Conservation (phyloP, 2,888 invertebrate species). For the Xanthia icteritia region DNA sequence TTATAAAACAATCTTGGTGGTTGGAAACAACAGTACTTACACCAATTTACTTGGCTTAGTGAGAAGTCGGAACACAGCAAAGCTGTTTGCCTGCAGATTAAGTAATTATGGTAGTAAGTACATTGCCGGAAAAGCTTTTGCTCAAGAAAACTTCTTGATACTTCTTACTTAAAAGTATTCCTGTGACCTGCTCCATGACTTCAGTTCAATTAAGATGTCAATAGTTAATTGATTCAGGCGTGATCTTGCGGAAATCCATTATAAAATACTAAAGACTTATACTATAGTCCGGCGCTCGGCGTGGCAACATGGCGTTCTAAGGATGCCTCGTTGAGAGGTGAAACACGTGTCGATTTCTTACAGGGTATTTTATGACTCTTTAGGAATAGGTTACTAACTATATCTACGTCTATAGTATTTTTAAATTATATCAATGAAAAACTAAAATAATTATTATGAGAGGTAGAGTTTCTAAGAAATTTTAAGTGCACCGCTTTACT, state of each 20-base stretch:
- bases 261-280: no score
- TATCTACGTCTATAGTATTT: no score
- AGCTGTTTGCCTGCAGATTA: conserved; percentile 18
- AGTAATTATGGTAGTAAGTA: conserved; percentile 5
- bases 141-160: neutral
- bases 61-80: neutral
- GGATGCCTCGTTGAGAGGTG: no score
- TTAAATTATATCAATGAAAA: neutral
- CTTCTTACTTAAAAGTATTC: neutral
- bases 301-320: no score
- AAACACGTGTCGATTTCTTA: no score
- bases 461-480: neutral
- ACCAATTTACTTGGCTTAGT: conserved; percentile 7
- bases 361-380: no score
- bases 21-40: no score
- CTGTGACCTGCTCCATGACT: neutral
- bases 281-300: no score
- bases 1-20: neutral
- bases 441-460: neutral
- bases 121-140: conserved; percentile 6
- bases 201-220: neutral
- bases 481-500: neutral
- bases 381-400: no score
- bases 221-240: no score
- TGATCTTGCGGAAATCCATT: no score